Percentiles rank a stretch among this genome's conserved stretches.
Evolutionary conservation across 2,797 vertebrate species (phyloP).

Genomic region (Syngnathus rostellatus): DNA sequence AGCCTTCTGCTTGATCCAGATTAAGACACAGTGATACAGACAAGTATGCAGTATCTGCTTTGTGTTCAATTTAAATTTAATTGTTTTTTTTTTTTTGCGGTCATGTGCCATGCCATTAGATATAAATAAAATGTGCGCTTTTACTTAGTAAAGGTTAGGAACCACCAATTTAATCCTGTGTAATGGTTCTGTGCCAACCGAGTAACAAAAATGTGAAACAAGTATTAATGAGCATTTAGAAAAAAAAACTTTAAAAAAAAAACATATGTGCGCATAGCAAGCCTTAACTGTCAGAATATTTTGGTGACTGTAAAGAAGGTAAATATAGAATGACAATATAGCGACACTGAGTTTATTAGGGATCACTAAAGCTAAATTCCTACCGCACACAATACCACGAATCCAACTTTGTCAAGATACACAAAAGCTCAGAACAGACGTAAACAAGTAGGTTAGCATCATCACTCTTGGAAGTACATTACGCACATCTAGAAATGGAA

Average conservation of each 20-base stretch:
- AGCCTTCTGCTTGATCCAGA: constrained; percentile 45
- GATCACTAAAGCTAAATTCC: constrained; percentile 16
- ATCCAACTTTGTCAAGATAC: constrained; percentile 1
- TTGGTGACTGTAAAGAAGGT: constrained; percentile 26
- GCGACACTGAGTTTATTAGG: constrained; percentile 31
- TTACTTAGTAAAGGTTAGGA: too few species aligned
- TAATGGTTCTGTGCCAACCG: too few species aligned
- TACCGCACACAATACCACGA: not conserved
- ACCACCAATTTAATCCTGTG: too few species aligned
- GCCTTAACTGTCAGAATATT: not conserved
- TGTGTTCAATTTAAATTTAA: too few species aligned
- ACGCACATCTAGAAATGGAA: constrained; percentile 48
- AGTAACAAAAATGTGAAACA: too few species aligned
- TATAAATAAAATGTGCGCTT: too few species aligned
- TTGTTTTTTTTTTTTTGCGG: too few species aligned
- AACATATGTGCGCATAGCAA: constrained; percentile 2
- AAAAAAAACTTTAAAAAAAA: too few species aligned
- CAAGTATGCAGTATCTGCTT: not conserved
- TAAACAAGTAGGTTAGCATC: constrained; percentile 31
- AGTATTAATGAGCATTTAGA: too few species aligned
- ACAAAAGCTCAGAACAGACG: constrained; percentile 33
- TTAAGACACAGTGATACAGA: constrained; percentile 45
- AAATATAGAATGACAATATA: constrained; percentile 36
- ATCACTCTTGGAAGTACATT: constrained; percentile 20
- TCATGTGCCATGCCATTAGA: too few species aligned